Percentiles rank a stretch among this genome's conserved stretches.
Evolutionary conservation across 2,888 invertebrate species (phyloP).

Genomic region (Pelosia muscerda): DNA sequence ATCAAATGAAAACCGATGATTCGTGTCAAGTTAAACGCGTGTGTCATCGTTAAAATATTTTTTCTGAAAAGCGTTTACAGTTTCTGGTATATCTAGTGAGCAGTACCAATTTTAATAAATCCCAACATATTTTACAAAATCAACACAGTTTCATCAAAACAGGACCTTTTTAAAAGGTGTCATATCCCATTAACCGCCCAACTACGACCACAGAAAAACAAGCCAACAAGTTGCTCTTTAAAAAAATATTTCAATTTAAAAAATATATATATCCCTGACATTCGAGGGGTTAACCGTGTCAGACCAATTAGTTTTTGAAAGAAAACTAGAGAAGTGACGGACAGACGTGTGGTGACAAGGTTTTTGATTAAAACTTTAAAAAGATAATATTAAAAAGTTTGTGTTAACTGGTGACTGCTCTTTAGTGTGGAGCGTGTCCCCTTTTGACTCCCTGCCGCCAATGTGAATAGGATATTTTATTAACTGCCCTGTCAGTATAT

Average conservation of each 20-base stretch:
- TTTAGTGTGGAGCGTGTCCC: slow-evolving; percentile 31
- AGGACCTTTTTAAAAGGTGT: slow-evolving; percentile 59
- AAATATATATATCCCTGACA: slow-evolving; percentile 63
- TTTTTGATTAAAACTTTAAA: slow-evolving; percentile 68
- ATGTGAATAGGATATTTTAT: slow-evolving; percentile 28
- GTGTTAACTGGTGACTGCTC: slow-evolving; percentile 44
- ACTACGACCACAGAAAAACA: slow-evolving; percentile 59
- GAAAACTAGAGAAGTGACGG: slow-evolving; percentile 74
- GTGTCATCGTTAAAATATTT: not conserved
- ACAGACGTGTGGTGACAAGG: slow-evolving; percentile 75
- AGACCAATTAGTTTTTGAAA: slow-evolving; percentile 84
- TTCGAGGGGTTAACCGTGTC: slow-evolving; percentile 74
- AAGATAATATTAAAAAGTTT: slow-evolving; percentile 56
- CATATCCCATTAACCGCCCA: slow-evolving; percentile 66
- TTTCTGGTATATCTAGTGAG: slow-evolving; percentile 17
- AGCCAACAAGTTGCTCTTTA: slow-evolving; percentile 62
- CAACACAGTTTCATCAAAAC: slow-evolving; percentile 30
- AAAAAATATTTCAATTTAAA: slow-evolving; percentile 69
- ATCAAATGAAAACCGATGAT: too few relatives aligned
- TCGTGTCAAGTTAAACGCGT: not conserved
- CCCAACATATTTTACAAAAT: slow-evolving; percentile 30
- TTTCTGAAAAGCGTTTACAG: not conserved
- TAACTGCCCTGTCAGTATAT: slow-evolving; percentile 12
- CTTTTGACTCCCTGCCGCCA: slow-evolving; percentile 26
- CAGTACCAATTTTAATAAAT: slow-evolving; percentile 17